A percentile compares a stretch with the other conserved stretches of the same genome.
phyloP scores from a whole-genome alignment of 2,113 vertebrate species.

The Mormyrus lacerda region DNA sequence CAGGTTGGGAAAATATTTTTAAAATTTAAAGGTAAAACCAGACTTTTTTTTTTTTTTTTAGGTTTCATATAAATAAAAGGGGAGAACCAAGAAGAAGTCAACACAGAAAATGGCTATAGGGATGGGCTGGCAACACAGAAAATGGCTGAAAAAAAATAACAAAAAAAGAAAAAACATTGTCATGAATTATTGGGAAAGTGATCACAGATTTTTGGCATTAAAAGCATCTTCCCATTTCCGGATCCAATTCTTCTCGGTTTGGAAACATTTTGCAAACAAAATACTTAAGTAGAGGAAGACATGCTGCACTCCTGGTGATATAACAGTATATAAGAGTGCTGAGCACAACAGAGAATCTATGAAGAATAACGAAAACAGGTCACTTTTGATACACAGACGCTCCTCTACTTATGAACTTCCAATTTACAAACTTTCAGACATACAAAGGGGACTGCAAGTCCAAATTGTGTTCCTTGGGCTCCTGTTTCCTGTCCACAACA shows the following conservation, averaged over 20 bases:
- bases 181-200: not conserved
- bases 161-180: not conserved
- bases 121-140: too few species aligned
- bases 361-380: too few species aligned
- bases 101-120: not conserved
- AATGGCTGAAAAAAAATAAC: not conserved
- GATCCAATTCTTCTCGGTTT: not conserved
- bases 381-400: too few species aligned
- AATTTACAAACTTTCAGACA: too few species aligned
- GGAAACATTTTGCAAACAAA: not conserved
- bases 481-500: too few species aligned
- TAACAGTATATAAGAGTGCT: too few species aligned
- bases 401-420: too few species aligned
- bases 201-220: not conserved
- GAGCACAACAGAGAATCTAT: too few species aligned
- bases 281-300: too few species aligned
- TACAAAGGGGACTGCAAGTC: too few species aligned
- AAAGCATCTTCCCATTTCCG: not conserved
- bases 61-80: slow-evolving; percentile 5
- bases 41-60: not conserved
- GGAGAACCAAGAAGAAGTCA: slow-evolving; percentile 12
- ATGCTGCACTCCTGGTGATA: too few species aligned
- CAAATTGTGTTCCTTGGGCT: too few species aligned
- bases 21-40: not conserved
- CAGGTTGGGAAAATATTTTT: slow-evolving; percentile 10